Conservation (phyloP, 2,113 vertebrate genomes). For the Butorides virescens region DNA sequence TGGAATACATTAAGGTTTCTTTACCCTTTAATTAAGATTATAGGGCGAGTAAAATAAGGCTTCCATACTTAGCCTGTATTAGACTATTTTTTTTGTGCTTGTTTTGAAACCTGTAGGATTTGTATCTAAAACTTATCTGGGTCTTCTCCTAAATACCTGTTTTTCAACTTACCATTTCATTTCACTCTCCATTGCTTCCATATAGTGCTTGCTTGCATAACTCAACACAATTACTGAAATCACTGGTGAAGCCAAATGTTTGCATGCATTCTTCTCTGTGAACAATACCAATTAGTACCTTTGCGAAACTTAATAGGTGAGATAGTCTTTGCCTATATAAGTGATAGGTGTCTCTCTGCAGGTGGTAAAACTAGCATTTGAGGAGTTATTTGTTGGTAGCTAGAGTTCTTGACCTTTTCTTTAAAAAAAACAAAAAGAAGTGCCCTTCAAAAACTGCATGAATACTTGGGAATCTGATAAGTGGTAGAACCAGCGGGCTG, state of each 20-base stretch:
- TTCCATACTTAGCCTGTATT: neutral
- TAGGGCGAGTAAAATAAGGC: neutral
- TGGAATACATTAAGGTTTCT: slow-evolving; percentile 88
- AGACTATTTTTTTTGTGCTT: neutral
- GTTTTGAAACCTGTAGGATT: neutral
- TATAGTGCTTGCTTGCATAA: neutral
- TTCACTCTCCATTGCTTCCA: neutral
- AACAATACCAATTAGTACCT: neutral
- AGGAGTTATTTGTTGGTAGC: neutral
- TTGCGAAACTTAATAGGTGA: neutral
- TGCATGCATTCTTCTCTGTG: neutral
- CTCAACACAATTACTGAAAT: neutral
- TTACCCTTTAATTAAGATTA: neutral
- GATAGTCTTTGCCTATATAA: neutral
- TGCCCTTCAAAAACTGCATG: neutral
- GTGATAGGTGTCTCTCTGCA: neutral
- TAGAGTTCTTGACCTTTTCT: neutral
- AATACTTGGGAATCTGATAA: neutral
- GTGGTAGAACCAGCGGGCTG: neutral
- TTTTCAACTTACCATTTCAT: neutral
- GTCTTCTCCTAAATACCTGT: neutral
- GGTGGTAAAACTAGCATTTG: neutral
- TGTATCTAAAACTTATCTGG: neutral
- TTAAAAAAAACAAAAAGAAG: neutral
- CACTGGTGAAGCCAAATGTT: neutral